These are phyloP conservation scores for Sebastiscus albofasciatus DNA, from an alignment of 2,797 vertebrate species.

Conservation along the genomic window DNA sequence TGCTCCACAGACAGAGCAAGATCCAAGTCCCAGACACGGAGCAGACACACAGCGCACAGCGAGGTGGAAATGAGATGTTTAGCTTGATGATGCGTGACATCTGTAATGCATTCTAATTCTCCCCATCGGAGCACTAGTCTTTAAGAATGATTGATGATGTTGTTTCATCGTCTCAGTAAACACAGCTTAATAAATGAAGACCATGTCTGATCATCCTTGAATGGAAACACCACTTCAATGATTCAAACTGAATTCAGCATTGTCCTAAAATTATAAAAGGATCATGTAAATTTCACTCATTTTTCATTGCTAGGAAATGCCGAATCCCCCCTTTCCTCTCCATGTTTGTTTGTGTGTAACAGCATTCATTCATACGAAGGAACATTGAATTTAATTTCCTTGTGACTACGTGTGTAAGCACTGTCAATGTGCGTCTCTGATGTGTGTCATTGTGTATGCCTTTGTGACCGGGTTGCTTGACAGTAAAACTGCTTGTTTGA, in stretches of 20 bases:
- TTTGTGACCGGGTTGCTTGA: conserved; percentile 40
- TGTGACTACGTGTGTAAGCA: neutral
- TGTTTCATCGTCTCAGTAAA: conserved; percentile 80
- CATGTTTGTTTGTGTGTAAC: neutral
- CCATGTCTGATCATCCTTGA: conserved; percentile 69
- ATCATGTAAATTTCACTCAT: conserved; percentile 25
- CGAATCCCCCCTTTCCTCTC: neutral
- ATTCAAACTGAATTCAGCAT: conserved; percentile 53
- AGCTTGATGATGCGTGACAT: conserved; percentile 83
- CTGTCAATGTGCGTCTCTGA: neutral
- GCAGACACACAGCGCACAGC: conserved; percentile 69
- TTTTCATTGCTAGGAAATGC: conserved; percentile 24
- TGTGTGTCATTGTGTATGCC: conserved; percentile 24
- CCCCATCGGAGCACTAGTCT: conserved; percentile 81
- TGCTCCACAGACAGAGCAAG: conserved; percentile 44
- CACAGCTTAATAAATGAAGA: conserved; percentile 81
- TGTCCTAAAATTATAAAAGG: conserved; percentile 44
- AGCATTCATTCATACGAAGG: neutral
- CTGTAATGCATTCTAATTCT: conserved; percentile 84
- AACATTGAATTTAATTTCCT: neutral
- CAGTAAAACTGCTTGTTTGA: conserved; percentile 58
- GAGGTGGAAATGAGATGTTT: conserved; percentile 83
- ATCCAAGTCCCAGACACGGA: conserved; percentile 70
- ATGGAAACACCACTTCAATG: conserved; percentile 48
- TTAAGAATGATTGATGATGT: conserved; percentile 85